Evolutionary conservation across 2,888 invertebrate genomes (phyloP), one percentile per base, ranked within the genome.

Genomic region (Serrognathus titanus): DNA sequence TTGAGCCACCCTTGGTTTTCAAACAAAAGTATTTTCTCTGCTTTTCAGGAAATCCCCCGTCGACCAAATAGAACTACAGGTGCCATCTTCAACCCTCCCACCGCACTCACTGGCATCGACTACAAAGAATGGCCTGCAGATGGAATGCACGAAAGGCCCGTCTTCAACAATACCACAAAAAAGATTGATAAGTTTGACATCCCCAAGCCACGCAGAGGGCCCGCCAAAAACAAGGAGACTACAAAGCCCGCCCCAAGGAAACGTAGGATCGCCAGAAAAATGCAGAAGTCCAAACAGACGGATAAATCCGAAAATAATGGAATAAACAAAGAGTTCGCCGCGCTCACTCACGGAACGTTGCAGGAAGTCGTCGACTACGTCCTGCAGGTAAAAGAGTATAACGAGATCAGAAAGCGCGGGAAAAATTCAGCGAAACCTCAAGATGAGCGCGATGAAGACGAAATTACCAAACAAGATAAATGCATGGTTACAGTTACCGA

Each of bases 81-180:
- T 31, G 66, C 67, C 8, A 54, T 64, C 20, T 60, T 61, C 38
- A 59, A 56, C 53, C 68, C 66, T 10, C 67, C 66, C 12, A 60
- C 48, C 20, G 59, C 61, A 13, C 49, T 69, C 36, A 63, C 24
- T 1, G 40, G 48, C 12, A 13, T 53, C 16, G 64, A 70, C 47
- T 64, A 58, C 20, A 69, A 66, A 48, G 65, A 63, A 48, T 72
- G 72, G 72, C 72, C 72, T 1, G 58, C 58, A 6, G 65, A 68
- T 24, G 70, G 70, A 6, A 63, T 71, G 60, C 71, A 71, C 59
- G 71, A 77, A 47, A 80, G 78, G 24, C 71, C 72, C 1, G 71
- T 68, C 46, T 76, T 69, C 60, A 72, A 75, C 51, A 61, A 66
- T 31, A 53, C 63, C 12, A 72, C 75, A 1, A 66, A 69, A 38